phyloP scores from a whole-genome alignment of 2,888 invertebrate species.

The Eupithecia subumbrata region DNA sequence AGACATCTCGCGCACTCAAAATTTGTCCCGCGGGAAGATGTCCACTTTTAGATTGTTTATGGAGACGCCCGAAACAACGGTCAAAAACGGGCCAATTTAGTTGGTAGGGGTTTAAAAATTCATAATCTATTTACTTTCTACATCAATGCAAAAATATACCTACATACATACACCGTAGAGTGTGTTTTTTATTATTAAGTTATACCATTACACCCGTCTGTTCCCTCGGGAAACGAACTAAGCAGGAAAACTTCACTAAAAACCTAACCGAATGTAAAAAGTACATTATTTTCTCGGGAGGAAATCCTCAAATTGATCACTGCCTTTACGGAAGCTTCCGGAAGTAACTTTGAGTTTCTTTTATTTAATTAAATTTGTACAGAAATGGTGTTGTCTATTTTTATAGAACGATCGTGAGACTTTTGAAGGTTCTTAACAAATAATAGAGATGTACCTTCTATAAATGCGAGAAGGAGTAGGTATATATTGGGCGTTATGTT shows the following conservation, averaged over 20 bases:
- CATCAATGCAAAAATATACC: background rate
- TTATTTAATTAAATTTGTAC: constrained; percentile 16
- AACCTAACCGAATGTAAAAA: constrained; percentile 26
- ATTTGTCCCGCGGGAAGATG: too few species aligned
- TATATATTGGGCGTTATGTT: too few species aligned
- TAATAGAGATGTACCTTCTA: background rate
- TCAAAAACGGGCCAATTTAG: too few species aligned
- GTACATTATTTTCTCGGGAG: constrained; percentile 21
- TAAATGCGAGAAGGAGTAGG: too few species aligned
- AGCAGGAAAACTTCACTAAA: constrained; percentile 30
- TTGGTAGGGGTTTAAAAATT: background rate
- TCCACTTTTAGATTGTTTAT: too few species aligned
- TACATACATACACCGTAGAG: background rate
- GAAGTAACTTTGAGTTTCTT: constrained; percentile 13
- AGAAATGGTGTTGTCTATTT: background rate
- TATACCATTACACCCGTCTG: constrained; percentile 6
- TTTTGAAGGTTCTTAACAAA: background rate
- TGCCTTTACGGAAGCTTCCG: constrained; percentile 15
- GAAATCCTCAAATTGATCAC: constrained; percentile 34
- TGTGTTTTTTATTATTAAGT: background rate
- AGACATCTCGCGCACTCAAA: too few species aligned
- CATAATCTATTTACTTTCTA: background rate
- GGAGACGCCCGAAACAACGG: too few species aligned
- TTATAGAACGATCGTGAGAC: background rate
- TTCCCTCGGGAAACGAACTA: constrained; percentile 10